Evolutionary conservation across 1,140 invertebrate species (phyloP).

Genomic region (Oryzaephilus surinamensis): DNA sequence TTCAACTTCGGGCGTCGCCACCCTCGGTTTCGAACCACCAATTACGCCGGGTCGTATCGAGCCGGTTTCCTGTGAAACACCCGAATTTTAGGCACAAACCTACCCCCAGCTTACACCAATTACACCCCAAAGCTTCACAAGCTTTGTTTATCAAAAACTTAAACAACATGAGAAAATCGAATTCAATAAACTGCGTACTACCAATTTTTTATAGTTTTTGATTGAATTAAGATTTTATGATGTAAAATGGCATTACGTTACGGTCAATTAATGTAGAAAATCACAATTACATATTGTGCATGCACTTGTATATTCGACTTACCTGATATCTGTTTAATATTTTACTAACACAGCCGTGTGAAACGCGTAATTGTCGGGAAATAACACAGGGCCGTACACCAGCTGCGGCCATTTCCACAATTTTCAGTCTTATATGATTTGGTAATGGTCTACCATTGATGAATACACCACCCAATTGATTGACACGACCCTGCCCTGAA

Average conservation of each 20-base stretch:
- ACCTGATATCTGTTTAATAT: constrained; percentile 67
- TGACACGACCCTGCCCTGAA: constrained; percentile 68
- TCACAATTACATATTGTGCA: too few species aligned
- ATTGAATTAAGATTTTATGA: too few species aligned
- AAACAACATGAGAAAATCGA: too few species aligned
- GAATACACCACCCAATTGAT: constrained; percentile 77
- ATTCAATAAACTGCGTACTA: too few species aligned
- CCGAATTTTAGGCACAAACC: not conserved
- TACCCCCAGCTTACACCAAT: too few species aligned
- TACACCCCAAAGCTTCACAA: too few species aligned
- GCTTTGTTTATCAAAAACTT: too few species aligned
- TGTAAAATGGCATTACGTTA: too few species aligned
- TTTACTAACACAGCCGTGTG: constrained; percentile 75
- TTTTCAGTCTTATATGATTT: constrained; percentile 66
- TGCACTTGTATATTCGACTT: too few species aligned
- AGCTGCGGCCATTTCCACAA: constrained; percentile 71
- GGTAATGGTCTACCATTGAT: constrained; percentile 75
- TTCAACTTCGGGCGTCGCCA: constrained; percentile 71
- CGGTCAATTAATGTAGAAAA: too few species aligned
- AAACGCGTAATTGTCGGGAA: constrained; percentile 66
- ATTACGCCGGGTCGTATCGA: constrained; percentile 73
- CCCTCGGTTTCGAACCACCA: constrained; percentile 65
- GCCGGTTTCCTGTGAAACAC: constrained; percentile 63
- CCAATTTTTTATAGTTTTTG: too few species aligned
- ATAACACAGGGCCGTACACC: constrained; percentile 73